phyloP scores from a whole-genome alignment of 2,797 vertebrate genomes.

The Xerus rutilus region DNA sequence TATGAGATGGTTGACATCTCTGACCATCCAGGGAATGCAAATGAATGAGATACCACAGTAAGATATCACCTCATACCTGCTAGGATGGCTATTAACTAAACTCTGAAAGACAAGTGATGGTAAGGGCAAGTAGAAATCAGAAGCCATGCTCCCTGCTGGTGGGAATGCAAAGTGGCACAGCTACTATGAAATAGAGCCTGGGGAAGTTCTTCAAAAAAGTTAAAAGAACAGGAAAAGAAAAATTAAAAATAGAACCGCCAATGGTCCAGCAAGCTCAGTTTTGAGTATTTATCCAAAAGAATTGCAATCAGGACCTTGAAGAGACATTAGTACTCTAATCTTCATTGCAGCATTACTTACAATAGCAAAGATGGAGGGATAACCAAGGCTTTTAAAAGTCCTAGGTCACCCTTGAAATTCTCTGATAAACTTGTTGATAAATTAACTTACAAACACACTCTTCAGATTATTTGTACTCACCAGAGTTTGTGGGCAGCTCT shows the following conservation, averaged over 20 bases:
- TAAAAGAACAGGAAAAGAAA: background rate
- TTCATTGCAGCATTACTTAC: background rate
- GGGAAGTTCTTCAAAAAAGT: background rate
- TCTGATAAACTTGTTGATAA: background rate
- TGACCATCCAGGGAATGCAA: background rate
- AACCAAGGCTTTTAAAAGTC: background rate
- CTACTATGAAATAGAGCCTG: background rate
- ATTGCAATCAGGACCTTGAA: background rate
- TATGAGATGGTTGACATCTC: background rate
- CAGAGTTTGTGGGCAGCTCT: background rate
- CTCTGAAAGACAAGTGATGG: background rate
- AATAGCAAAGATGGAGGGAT: background rate
- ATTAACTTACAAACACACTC: background rate
- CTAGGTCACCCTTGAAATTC: background rate
- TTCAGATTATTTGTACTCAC: rapidly evolving
- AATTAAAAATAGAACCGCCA: background rate
- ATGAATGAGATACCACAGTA: background rate
- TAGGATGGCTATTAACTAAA: background rate
- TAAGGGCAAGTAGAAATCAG: background rate
- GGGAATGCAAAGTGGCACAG: background rate
- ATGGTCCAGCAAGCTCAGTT: background rate
- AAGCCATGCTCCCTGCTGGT: background rate
- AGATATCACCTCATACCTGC: background rate
- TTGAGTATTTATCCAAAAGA: background rate
- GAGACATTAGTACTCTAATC: background rate